Base-by-base conservation (phyloP, 2,888 invertebrate species). In the Silvanus unidentatus region DNA sequence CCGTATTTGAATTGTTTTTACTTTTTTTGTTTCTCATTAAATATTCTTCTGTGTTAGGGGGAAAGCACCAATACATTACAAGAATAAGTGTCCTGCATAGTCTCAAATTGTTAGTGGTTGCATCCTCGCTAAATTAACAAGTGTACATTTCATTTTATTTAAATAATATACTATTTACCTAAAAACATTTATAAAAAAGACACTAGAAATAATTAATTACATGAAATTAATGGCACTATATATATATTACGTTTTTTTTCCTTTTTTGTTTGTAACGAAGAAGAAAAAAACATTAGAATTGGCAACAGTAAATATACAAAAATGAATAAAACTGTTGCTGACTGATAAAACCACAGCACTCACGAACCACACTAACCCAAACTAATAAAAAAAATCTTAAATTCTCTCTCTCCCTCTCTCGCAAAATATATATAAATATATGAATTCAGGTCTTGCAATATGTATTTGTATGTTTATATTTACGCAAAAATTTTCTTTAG, bases 171-270 rank as follows among this genome's bases (percentile, higher is more conserved):
- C 68, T 67, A 70, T 65, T 68, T 64, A 58, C 67, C 70, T 70
- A 71, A 70, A 70, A 70, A 71, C 70, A 70, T 71, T 70, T 70
- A 71, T 71, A 70, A 70, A 71, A 71, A 70, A 69, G 66, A 69
- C 68, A 70, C 69, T 71, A 69, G 22, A 22, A 22, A 22, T 22
- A 22, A 22, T 68, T 64, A 65, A 68, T 69, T 69, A 70, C 69
- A 71, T 65, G 68, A 71, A 70, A 70, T 68, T 70, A 70, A 72
- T 71, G 72, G 72, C 71, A 72, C 71, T 69, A 69, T 69, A 66
- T n/a, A n/a, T n/a, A n/a, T 61, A 59, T 60, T 62, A 59, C 58
- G 55, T 58, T 59, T 62, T 59, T 65, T 61, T 63, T 60, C 61
- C 53, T 59, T 52, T 56, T 51, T 55, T 48, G 50, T 55, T 49